phyloP scores from a whole-genome alignment of 2,797 vertebrate species.

The Fundulus diaphanus region DNA sequence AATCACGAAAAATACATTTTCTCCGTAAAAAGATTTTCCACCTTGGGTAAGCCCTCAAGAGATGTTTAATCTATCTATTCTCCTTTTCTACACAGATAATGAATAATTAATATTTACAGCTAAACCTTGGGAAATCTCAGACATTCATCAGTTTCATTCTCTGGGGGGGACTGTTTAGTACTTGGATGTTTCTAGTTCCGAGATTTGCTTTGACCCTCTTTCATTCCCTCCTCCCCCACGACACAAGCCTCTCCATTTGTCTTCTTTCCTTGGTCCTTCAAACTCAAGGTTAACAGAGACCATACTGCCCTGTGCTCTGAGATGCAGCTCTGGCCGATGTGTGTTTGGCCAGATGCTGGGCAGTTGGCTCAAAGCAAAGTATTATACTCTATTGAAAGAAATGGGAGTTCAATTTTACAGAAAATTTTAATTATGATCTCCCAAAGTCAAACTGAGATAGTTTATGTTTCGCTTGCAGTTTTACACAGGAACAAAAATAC shows the following conservation, averaged over 20 bases:
- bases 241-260: slow-evolving; percentile 57
- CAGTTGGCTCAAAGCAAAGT: slow-evolving; percentile 22
- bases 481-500: background rate
- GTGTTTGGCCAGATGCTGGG: slow-evolving; percentile 41
- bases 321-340: slow-evolving; percentile 27
- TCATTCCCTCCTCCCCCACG: slow-evolving; percentile 33
- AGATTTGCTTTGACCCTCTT: slow-evolving; percentile 65
- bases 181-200: slow-evolving; percentile 63
- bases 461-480: background rate
- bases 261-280: slow-evolving; percentile 45
- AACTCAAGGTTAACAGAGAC: slow-evolving; percentile 60
- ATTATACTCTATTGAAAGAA: slow-evolving; percentile 7
- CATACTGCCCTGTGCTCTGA: slow-evolving; percentile 29
- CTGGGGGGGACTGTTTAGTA: slow-evolving; percentile 40
- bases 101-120: slow-evolving; percentile 63
- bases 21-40: slow-evolving; percentile 22
- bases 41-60: slow-evolving; percentile 42
- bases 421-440: background rate
- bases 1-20: slow-evolving; percentile 27
- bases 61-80: slow-evolving; percentile 62
- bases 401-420: background rate
- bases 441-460: background rate
- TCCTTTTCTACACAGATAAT: slow-evolving; percentile 49
- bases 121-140: slow-evolving; percentile 51
- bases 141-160: slow-evolving; percentile 50